A percentile compares a stretch with the other conserved stretches of the same genome.
Evolutionary conservation across 2,113 vertebrate genomes (phyloP).

Genomic region (Centropristis striata): DNA sequence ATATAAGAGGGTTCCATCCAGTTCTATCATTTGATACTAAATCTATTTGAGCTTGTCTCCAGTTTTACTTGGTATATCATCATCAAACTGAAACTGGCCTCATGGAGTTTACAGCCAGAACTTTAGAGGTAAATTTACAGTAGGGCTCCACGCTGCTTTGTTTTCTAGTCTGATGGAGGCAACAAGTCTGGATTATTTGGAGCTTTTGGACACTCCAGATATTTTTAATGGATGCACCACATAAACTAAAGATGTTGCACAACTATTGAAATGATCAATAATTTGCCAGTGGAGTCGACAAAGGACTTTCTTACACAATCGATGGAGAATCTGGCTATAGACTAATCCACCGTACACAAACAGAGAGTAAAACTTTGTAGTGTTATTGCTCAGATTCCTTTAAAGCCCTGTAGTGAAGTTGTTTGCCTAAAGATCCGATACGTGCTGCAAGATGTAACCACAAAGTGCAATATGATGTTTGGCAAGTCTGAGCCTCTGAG

Average conservation of each 20-base stretch:
- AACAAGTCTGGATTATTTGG: too few relatives aligned
- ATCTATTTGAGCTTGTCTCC: too few relatives aligned
- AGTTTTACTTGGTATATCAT: too few relatives aligned
- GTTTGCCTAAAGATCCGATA: constrained; percentile 64
- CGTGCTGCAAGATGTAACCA: constrained; percentile 54
- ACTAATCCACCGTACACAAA: neutral
- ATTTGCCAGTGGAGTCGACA: constrained; percentile 21
- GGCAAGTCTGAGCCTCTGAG: constrained; percentile 62
- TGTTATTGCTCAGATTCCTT: constrained; percentile 42
- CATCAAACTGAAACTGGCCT: too few relatives aligned
- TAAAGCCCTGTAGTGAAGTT: constrained; percentile 43
- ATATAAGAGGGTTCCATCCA: too few relatives aligned
- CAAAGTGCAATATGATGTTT: constrained; percentile 66
- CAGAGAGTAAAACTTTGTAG: constrained; percentile 8
- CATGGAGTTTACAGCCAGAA: too few relatives aligned
- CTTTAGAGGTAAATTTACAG: too few relatives aligned
- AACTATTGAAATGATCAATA: neutral
- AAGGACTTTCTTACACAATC: constrained; percentile 16
- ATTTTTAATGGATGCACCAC: neutral
- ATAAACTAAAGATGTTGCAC: neutral
- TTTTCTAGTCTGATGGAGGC: too few relatives aligned
- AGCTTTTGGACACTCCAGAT: too few relatives aligned
- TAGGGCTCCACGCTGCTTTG: too few relatives aligned
- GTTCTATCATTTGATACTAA: too few relatives aligned
- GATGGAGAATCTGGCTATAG: constrained; percentile 9